A percentile compares a stretch with the other conserved stretches of the same genome.
Evolutionary conservation across 2,797 vertebrate species (phyloP).

Genomic region (Octomys mimax): DNA sequence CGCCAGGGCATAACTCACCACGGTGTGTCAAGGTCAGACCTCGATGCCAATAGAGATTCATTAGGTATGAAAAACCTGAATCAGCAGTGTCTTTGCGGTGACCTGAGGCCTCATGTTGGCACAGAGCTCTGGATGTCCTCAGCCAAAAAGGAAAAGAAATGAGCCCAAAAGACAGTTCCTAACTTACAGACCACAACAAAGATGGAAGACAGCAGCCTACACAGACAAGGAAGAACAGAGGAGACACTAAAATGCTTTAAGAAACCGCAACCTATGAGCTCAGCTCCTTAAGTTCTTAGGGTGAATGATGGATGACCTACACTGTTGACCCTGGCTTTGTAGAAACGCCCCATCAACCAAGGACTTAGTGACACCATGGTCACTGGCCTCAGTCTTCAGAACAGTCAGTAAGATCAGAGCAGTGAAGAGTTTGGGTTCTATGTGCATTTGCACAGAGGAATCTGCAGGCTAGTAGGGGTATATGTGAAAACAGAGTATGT

Average conservation of each 20-base stretch:
- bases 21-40: conserved; percentile 87
- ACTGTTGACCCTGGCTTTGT: neutral
- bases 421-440: neutral
- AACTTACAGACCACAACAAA: conserved; percentile 10
- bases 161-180: conserved; percentile 72
- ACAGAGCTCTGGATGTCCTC: conserved; percentile 77
- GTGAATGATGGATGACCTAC: neutral
- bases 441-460: neutral
- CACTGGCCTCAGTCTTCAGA: neutral
- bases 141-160: conserved; percentile 66
- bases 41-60: conserved; percentile 88
- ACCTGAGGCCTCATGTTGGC: conserved; percentile 82
- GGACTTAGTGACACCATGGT: neutral
- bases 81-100: conserved; percentile 89
- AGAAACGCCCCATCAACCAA: neutral
- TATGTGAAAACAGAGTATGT: neutral
- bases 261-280: neutral
- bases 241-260: neutral
- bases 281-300: neutral
- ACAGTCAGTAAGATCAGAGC: neutral
- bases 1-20: conserved; percentile 85
- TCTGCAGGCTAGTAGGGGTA: neutral
- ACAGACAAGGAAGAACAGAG: neutral
- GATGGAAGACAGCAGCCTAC: neutral
- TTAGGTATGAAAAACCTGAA: conserved; percentile 87